A percentile compares a stretch with the other conserved stretches of the same genome.
phyloP scores from a whole-genome alignment of 2,888 invertebrate species.

The Punctoribates punctum region DNA sequence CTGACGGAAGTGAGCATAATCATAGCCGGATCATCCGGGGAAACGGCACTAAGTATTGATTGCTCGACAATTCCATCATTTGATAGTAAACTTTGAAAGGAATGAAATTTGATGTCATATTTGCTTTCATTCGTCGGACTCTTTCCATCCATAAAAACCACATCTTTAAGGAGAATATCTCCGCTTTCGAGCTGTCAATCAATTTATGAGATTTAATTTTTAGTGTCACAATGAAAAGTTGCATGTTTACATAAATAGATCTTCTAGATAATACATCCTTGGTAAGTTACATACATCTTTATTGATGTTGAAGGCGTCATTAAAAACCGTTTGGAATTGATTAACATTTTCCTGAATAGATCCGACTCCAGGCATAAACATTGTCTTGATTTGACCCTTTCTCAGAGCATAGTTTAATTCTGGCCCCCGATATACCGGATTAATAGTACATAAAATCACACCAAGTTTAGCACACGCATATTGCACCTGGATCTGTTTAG shows the following conservation, averaged over 20 bases:
- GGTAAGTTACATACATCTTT: neutral
- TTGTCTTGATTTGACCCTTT: constrained; percentile 39
- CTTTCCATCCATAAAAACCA: constrained; percentile 40
- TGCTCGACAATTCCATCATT: constrained; percentile 36
- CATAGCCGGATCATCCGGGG: constrained; percentile 54
- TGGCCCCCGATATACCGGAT: constrained; percentile 43
- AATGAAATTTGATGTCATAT: neutral
- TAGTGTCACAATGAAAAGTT: too few relatives aligned
- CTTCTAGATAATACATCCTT: too few relatives aligned
- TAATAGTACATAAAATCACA: constrained; percentile 40
- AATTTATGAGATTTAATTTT: neutral
- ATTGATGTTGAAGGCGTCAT: constrained; percentile 2
- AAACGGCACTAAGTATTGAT: constrained; percentile 13
- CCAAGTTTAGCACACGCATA: constrained; percentile 41
- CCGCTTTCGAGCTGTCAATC: neutral
- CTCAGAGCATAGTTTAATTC: constrained; percentile 42
- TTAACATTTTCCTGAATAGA: constrained; percentile 38
- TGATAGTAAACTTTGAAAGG: constrained; percentile 28
- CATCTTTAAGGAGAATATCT: constrained; percentile 31
- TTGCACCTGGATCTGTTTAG: constrained; percentile 28
- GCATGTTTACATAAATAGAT: too few relatives aligned
- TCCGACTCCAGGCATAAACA: constrained; percentile 42
- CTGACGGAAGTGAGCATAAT: constrained; percentile 56
- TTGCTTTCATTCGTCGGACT: neutral
- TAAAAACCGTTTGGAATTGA: constrained; percentile 25